These are phyloP conservation scores for Drosophila diplacantha DNA, from an alignment of 2,888 invertebrate species.

Conservation along the genomic window DNA sequence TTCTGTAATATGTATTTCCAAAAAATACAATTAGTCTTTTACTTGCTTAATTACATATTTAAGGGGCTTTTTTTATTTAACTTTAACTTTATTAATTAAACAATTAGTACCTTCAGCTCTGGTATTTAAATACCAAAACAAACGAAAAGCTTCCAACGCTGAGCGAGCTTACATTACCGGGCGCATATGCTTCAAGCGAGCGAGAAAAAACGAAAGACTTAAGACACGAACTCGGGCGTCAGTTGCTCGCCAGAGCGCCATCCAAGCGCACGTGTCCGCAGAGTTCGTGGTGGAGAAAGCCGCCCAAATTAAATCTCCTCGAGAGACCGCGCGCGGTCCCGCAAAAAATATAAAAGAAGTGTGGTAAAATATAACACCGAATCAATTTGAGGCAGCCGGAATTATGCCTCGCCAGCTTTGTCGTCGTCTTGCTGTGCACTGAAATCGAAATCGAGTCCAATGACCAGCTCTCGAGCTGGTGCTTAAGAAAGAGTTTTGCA, in stretches of 20 bases:
- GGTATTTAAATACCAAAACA: conserved; percentile 13
- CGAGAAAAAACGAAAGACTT: conserved; percentile 57
- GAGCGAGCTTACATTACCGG: conserved; percentile 9
- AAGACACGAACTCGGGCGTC: conserved; percentile 54
- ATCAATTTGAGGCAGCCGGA: conserved; percentile 50
- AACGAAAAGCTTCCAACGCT: conserved; percentile 18
- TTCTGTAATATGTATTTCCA: no score
- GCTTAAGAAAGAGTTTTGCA: conserved; percentile 31
- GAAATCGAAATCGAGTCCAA: conserved; percentile 64
- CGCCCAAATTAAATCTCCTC: conserved; percentile 4
- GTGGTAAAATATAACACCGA: conserved; percentile 25
- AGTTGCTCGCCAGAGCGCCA: conserved; percentile 65
- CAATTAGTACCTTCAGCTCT: fast-evolving
- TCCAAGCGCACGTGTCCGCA: conserved; percentile 52
- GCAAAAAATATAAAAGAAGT: conserved; percentile 16
- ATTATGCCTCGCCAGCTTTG: conserved; percentile 59
- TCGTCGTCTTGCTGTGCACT: conserved; percentile 45
- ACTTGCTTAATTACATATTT: background rate
- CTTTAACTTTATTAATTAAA: background rate
- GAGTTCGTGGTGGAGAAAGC: conserved; percentile 13
- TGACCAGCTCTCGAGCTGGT: conserved; percentile 56
- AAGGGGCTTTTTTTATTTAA: background rate
- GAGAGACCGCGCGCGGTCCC: conserved; percentile 24
- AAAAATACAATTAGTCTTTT: no score
- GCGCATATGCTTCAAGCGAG: conserved; percentile 3